phyloP scores from a whole-genome alignment of 2,797 vertebrate genomes.

The Avahi laniger region DNA sequence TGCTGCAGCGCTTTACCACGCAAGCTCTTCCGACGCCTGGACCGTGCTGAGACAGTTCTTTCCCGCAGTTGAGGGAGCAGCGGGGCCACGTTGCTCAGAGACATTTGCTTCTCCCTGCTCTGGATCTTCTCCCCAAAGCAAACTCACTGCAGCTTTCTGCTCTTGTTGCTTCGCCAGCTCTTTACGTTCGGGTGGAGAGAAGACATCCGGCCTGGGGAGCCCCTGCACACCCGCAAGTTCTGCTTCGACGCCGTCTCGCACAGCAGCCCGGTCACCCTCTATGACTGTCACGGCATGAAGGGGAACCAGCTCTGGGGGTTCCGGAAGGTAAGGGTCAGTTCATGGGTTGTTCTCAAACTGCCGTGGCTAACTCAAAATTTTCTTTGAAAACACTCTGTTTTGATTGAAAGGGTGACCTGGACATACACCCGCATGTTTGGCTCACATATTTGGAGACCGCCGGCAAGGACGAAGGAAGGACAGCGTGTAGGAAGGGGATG shows the following conservation, averaged over 20 bases:
- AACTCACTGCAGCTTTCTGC: conserved; percentile 4
- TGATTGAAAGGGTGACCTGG: background rate
- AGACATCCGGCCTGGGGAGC: conserved; percentile 91
- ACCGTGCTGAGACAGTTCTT: rapidly evolving
- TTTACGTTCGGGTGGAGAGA: conserved; percentile 96
- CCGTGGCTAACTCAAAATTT: background rate
- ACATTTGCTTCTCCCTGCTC: background rate
- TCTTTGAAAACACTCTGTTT: background rate
- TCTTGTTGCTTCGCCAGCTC: conserved; percentile 83
- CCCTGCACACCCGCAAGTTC: conserved; percentile 92
- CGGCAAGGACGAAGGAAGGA: background rate
- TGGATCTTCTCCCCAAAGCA: background rate
- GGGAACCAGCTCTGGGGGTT: conserved; percentile 94
- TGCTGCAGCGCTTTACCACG: background rate
- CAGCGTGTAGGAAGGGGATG: rapidly evolving
- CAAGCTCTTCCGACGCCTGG: background rate
- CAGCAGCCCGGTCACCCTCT: conserved; percentile 90
- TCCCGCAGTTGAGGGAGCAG: background rate
- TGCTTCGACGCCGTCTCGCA: conserved; percentile 91
- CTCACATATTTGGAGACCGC: background rate
- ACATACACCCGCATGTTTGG: background rate
- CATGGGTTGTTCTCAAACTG: background rate
- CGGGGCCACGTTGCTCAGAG: rapidly evolving
- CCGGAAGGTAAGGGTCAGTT: conserved; percentile 86
- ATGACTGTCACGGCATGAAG: conserved; percentile 94